phyloP scores from a whole-genome alignment of 35 echinoderm and acorn worm species.

The Lytechinus variegatus region DNA sequence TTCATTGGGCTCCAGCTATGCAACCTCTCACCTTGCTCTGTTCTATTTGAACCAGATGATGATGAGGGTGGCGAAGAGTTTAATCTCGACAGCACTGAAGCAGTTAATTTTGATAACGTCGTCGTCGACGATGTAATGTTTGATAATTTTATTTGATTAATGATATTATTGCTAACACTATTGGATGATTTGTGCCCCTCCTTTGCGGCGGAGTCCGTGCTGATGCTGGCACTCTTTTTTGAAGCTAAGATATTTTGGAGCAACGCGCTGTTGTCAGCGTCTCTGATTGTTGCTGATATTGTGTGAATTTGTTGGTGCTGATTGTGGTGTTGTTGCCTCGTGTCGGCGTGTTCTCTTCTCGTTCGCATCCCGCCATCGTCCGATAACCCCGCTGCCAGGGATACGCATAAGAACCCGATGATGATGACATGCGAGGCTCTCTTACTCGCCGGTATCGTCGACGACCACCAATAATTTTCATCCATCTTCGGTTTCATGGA shows the following conservation, averaged over 20 bases:
- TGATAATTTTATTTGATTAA: constrained; percentile 3
- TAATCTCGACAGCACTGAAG: constrained; percentile 33
- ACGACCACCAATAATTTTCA: constrained; percentile 46
- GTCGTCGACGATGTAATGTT: not conserved
- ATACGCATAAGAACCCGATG: constrained; percentile 43
- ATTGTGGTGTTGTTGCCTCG: not conserved
- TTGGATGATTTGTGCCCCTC: not conserved
- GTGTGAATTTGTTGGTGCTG: not conserved
- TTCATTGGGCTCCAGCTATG: constrained; percentile 14
- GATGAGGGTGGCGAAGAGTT: not conserved
- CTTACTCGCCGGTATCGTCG: constrained; percentile 50
- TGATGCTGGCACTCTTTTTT: not conserved
- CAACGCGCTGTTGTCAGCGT: constrained; percentile 43
- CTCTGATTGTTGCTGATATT: constrained; percentile 36
- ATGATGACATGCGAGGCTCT: constrained; percentile 39
- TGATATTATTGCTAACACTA: constrained; percentile 21
- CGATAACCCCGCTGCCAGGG: constrained; percentile 38
- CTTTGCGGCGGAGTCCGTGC: not conserved
- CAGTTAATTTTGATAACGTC: constrained; percentile 42
- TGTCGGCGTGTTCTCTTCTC: constrained; percentile 40
- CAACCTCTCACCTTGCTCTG: constrained; percentile 26
- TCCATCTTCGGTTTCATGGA: constrained; percentile 32
- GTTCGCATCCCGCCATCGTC: not conserved
- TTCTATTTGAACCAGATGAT: not conserved
- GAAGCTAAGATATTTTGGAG: not conserved